phyloP scores from a whole-genome alignment of 1,140 invertebrate species.

The Arctopsyche grandis region DNA sequence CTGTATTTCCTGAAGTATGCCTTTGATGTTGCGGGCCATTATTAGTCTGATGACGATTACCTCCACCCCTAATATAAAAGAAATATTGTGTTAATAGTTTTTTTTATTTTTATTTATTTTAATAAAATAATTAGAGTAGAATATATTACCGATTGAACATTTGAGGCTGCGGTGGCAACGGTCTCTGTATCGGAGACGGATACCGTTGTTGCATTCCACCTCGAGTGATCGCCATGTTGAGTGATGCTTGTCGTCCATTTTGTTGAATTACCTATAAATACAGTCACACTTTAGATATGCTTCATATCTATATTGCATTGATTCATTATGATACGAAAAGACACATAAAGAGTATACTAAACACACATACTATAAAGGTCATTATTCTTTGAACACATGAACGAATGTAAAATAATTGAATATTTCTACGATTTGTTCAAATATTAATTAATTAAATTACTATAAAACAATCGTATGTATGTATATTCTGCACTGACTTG shows the following conservation, averaged over 20 bases:
- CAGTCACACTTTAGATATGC: not conserved
- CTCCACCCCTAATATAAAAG: slow-evolving; percentile 44
- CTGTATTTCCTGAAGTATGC: slow-evolving; percentile 25
- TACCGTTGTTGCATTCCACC: slow-evolving; percentile 61
- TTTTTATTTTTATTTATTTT: not conserved
- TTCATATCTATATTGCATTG: too few species aligned
- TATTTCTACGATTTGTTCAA: not conserved
- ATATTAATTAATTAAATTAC: too few species aligned
- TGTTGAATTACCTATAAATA: slow-evolving; percentile 48
- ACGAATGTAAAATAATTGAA: too few species aligned
- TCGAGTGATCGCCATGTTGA: slow-evolving; percentile 54
- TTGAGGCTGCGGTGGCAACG: slow-evolving; percentile 51
- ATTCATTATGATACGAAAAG: too few species aligned
- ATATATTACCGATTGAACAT: slow-evolving; percentile 39
- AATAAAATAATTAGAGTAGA: not conserved
- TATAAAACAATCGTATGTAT: too few species aligned
- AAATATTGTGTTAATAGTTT: too few species aligned
- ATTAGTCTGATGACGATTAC: slow-evolving; percentile 47
- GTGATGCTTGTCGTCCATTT: slow-evolving; percentile 50
- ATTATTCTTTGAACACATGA: too few species aligned
- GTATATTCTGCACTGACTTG: slow-evolving; percentile 55
- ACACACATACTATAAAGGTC: too few species aligned
- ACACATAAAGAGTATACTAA: too few species aligned
- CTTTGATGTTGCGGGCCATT: slow-evolving; percentile 33
- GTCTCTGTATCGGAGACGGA: slow-evolving; percentile 64